phyloP scores from a whole-genome alignment of 1,140 invertebrate species.

The Pseudomyrmex dendroicus region DNA sequence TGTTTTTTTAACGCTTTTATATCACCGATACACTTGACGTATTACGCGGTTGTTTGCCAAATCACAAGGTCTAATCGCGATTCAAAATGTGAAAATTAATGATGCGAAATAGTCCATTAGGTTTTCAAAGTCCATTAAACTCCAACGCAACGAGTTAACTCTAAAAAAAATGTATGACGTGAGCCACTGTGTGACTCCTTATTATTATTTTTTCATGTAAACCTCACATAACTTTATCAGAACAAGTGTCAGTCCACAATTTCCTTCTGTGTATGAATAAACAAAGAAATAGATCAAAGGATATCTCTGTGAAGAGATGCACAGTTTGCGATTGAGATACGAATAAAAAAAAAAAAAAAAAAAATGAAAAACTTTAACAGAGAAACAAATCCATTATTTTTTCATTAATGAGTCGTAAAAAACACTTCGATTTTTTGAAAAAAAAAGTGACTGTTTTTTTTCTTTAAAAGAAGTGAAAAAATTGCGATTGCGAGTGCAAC shows the following conservation, averaged over 20 bases:
- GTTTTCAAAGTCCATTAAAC: slow-evolving; percentile 42
- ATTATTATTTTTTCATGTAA: slow-evolving; percentile 14
- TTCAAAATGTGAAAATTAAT: slow-evolving; percentile 44
- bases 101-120: slow-evolving; percentile 40
- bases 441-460: neutral
- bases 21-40: too few relatives aligned
- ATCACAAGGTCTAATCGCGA: slow-evolving; percentile 40
- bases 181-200: neutral
- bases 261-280: neutral
- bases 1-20: neutral
- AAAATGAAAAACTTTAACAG: neutral
- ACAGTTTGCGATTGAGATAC: neutral
- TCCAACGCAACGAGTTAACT: slow-evolving; percentile 40
- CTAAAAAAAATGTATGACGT: slow-evolving; percentile 44
- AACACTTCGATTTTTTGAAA: neutral
- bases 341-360: neutral
- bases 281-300: neutral
- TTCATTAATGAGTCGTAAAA: neutral
- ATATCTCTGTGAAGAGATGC: neutral
- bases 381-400: too few relatives aligned
- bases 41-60: neutral
- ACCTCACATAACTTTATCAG: slow-evolving; percentile 30
- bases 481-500: neutral
- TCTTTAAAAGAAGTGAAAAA: neutral
- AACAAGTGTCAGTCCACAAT: neutral